Evolutionary conservation across 2,888 invertebrate genomes (phyloP), one percentile per base, ranked within the genome.

Genomic region (Hypomecis atomaria): DNA sequence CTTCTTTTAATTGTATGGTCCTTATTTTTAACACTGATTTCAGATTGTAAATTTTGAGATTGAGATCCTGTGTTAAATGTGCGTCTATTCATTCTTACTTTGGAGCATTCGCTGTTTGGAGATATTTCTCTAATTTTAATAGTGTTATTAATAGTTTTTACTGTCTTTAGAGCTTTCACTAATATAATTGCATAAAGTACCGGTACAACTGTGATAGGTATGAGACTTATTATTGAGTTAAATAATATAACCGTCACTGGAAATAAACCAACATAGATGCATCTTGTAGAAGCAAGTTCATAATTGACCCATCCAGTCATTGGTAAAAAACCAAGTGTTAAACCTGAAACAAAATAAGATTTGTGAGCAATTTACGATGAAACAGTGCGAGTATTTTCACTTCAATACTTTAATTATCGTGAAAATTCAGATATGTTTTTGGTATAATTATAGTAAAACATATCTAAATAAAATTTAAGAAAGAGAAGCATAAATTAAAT

Each of bases 101-200:
- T 82, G 4, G 87, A 79, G 53, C 76, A 77, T 49, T 76, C 71
- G 34, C 69, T 74, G 37, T 70, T 59, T 36, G 63, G 48, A 63
- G 64, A 33, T 33, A 65, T 72, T 70, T 78, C 63, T 56, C 62
- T 70, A 50, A 76, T 78, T 82, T 84, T 88, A 13, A 81, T 75
- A 4, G 83, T 76, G 44, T 74, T 81, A 67, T 81, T 85, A 5
- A 88, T 80, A 58, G 80, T 81, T 52, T 78, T 83, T 0, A 87
- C 84, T 50, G 91, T 95, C 72, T 86, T 90, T 50, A 95, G 76
- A 1, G 95, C 95, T 71, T 90, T 87, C 58, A 93, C 86, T 69
- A 95, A 82, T 65, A 95, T 95, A 5, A 94, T 93, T 0, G 92
- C 88, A 71, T 95, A 95, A 8, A 95, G 82, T 0, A 94, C 83